Evolutionary conservation across 2,113 vertebrate species (phyloP).

Genomic region (Rhinichthys klamathensis): DNA sequence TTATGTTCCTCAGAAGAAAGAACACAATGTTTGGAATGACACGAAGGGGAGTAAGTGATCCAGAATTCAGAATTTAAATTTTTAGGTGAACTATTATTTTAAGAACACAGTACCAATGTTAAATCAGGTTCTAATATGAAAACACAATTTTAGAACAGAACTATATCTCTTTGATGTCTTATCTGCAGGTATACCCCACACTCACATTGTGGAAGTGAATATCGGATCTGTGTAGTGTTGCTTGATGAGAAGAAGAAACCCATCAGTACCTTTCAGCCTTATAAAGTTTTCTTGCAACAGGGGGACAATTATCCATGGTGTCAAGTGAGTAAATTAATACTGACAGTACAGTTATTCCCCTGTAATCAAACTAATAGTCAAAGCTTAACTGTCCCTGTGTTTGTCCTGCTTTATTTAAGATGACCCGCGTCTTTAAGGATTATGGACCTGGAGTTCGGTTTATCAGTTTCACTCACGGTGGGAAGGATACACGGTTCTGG

Average conservation of each 20-base stretch:
- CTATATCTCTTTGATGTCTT: background rate
- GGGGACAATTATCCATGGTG: slow-evolving; percentile 73
- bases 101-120: background rate
- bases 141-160: background rate
- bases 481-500: slow-evolving; percentile 88
- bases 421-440: slow-evolving; percentile 83
- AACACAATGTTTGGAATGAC: too few species aligned
- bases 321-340: slow-evolving; percentile 58
- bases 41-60: too few species aligned
- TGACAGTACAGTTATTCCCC: background rate
- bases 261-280: slow-evolving; percentile 61
- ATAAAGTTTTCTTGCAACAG: slow-evolving; percentile 62
- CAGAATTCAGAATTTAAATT: too few species aligned
- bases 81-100: too few species aligned
- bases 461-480: slow-evolving; percentile 85
- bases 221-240: slow-evolving; percentile 68
- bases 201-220: slow-evolving; percentile 69
- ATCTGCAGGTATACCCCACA: slow-evolving; percentile 72
- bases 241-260: slow-evolving; percentile 60
- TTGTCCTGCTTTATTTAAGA: slow-evolving; percentile 66
- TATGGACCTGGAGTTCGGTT: slow-evolving; percentile 87
- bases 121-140: background rate
- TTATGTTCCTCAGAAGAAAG: too few species aligned
- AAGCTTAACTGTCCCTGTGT: background rate
- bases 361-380: background rate